phyloP scores from a whole-genome alignment of 2,888 invertebrate species.

The Orthosia incerta region DNA sequence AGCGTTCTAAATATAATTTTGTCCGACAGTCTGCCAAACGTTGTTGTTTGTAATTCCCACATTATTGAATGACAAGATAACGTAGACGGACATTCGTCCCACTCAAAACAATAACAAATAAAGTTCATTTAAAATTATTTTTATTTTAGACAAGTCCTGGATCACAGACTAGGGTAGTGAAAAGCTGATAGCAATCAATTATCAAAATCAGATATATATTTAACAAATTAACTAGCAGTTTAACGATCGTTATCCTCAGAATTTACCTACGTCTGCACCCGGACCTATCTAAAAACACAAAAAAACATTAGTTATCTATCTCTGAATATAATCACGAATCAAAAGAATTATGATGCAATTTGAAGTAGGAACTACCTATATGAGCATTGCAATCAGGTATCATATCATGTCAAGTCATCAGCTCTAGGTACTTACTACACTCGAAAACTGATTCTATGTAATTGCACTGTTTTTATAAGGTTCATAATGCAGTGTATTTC shows the following conservation, averaged over 20 bases:
- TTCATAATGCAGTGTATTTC: background rate
- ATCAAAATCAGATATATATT: constrained; percentile 40
- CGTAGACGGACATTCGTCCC: constrained; percentile 11
- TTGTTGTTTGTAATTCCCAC: constrained; percentile 32
- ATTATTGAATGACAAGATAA: constrained; percentile 26
- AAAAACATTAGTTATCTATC: background rate
- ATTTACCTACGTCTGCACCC: background rate
- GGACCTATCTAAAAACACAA: constrained; percentile 16
- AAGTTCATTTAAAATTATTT: background rate
- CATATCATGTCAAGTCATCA: background rate
- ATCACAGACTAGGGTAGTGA: background rate
- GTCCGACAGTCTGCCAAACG: constrained; percentile 61
- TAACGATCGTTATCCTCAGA: constrained; percentile 30
- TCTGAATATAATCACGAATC: background rate
- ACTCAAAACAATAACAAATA: constrained; percentile 11
- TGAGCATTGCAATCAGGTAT: background rate
- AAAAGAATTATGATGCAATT: constrained; percentile 8
- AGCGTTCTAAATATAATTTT: constrained; percentile 75
- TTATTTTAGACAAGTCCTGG: constrained; percentile 13
- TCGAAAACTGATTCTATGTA: too few relatives aligned
- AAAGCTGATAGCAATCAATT: constrained; percentile 19
- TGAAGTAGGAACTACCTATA: background rate
- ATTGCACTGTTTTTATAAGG: too few relatives aligned
- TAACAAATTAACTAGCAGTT: constrained; percentile 23
- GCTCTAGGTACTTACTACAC: background rate